Evolutionary conservation across 2,797 vertebrate genomes (phyloP).

Genomic region (Parauchenoglanis ngamensis): DNA sequence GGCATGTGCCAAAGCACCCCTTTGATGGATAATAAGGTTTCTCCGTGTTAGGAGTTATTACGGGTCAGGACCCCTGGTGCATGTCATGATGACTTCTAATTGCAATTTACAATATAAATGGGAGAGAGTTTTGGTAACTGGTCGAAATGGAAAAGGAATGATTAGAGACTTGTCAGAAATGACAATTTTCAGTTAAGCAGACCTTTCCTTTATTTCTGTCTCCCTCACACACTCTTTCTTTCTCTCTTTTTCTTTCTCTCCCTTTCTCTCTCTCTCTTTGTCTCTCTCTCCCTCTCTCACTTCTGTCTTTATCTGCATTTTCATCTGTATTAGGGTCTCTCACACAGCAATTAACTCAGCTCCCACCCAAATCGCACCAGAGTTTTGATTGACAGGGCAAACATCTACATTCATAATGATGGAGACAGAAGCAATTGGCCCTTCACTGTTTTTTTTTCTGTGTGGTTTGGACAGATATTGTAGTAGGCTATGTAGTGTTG

Average conservation of each 20-base stretch:
- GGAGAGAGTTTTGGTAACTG: slow-evolving; percentile 78
- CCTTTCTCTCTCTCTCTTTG: slow-evolving; percentile 9
- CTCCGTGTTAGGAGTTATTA: slow-evolving; percentile 68
- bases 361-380: slow-evolving; percentile 81
- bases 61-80: slow-evolving; percentile 72
- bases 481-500: slow-evolving; percentile 13
- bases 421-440: slow-evolving; percentile 51
- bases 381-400: slow-evolving; percentile 79
- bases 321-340: slow-evolving; percentile 66
- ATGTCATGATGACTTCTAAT: slow-evolving; percentile 78
- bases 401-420: slow-evolving; percentile 54
- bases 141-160: slow-evolving; percentile 77
- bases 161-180: slow-evolving; percentile 85
- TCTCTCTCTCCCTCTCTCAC: not conserved
- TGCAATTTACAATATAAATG: slow-evolving; percentile 79
- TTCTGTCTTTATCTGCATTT: slow-evolving; percentile 20
- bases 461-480: slow-evolving; percentile 28
- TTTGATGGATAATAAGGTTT: slow-evolving; percentile 65
- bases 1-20: slow-evolving; percentile 66
- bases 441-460: slow-evolving; percentile 31
- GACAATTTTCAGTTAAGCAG: slow-evolving; percentile 80
- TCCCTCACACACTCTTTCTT: slow-evolving; percentile 27
- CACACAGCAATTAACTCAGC: slow-evolving; percentile 85
- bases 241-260: slow-evolving; percentile 33
- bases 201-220: slow-evolving; percentile 10